A percentile compares a stretch with the other conserved stretches of the same genome.
phyloP scores from a whole-genome alignment of 1,140 invertebrate genomes.

The Cotesia typhae region DNA sequence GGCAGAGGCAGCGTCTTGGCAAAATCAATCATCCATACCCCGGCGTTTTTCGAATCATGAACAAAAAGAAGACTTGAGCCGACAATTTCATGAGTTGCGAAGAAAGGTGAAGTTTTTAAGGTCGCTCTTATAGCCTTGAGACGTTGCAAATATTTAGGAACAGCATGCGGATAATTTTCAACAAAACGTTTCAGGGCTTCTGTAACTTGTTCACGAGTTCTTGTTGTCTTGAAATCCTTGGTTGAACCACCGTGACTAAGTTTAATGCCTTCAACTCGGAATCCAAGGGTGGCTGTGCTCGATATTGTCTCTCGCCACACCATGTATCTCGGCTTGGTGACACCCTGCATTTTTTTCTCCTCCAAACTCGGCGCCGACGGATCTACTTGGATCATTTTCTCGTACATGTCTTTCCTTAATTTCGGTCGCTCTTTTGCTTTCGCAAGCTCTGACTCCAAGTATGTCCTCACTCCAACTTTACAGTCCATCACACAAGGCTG shows the following conservation, averaged over 20 bases:
- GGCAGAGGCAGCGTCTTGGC: conserved; percentile 92
- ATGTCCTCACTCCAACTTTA: conserved; percentile 94
- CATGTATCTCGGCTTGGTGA: conserved; percentile 97
- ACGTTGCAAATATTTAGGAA: conserved; percentile 83
- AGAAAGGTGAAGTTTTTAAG: conserved; percentile 86
- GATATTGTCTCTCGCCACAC: conserved; percentile 98
- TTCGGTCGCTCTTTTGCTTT: conserved; percentile 96
- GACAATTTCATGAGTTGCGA: conserved; percentile 92
- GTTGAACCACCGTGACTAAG: conserved; percentile 85
- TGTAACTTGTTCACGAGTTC: conserved; percentile 77
- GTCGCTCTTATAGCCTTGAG: conserved; percentile 84
- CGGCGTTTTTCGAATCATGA: conserved; percentile 87
- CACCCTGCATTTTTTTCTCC: conserved; percentile 86
- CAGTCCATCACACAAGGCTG: conserved; percentile 96
- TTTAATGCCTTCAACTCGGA: conserved; percentile 95
- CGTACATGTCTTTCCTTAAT: conserved; percentile 86
- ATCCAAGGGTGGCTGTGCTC: conserved; percentile 92
- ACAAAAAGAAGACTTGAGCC: conserved; percentile 96
- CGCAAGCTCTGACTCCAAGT: conserved; percentile 91
- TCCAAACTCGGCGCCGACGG: conserved; percentile 88
- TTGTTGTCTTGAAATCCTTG: conserved; percentile 97
- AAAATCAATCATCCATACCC: conserved; percentile 98
- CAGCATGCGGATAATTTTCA: conserved; percentile 77
- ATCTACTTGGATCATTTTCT: conserved; percentile 98
- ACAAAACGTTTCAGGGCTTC: conserved; percentile 86